These are phyloP conservation scores for Ormyrus labotus DNA, from an alignment of 2,888 invertebrate genomes.

Conservation along the genomic window DNA sequence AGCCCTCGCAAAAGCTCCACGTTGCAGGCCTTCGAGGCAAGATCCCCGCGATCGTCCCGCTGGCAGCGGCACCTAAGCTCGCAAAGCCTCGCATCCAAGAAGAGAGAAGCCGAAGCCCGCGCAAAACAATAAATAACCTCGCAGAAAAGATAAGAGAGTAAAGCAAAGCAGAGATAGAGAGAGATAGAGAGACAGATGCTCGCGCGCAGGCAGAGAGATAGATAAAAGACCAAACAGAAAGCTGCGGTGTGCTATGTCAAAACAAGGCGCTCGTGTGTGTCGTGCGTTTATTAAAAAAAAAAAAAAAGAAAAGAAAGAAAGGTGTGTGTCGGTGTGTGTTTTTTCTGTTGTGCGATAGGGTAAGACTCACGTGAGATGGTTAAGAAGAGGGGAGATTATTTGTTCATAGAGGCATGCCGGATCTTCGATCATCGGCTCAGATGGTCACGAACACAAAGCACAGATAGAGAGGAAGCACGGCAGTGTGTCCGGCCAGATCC, in stretches of 20 bases:
- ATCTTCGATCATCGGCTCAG: slow-evolving; percentile 74
- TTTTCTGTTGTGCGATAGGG: slow-evolving; percentile 55
- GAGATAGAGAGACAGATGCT: slow-evolving; percentile 17
- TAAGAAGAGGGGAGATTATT: slow-evolving; percentile 58
- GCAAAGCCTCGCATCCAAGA: too few species aligned
- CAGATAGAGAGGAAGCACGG: slow-evolving; percentile 77
- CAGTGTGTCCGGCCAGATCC: slow-evolving; percentile 74
- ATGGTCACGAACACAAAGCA: slow-evolving; percentile 76
- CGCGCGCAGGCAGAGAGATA: slow-evolving; percentile 13
- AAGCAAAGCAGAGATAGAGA: background rate
- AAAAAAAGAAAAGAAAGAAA: background rate
- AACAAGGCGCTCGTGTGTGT: background rate
- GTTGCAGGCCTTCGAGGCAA: too few species aligned
- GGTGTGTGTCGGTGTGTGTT: background rate
- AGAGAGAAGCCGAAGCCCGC: background rate
- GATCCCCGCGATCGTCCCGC: too few species aligned
- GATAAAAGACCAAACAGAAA: slow-evolving; percentile 2
- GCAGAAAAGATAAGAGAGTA: background rate
- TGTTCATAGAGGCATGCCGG: slow-evolving; percentile 70
- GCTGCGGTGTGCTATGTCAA: background rate
- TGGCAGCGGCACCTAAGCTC: too few species aligned
- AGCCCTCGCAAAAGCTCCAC: too few species aligned
- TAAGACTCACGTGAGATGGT: slow-evolving; percentile 59
- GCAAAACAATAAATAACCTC: background rate
- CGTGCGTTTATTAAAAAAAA: background rate